Base-by-base conservation (phyloP, 2,797 vertebrate species). In the Buphagus erythrorhynchus region DNA sequence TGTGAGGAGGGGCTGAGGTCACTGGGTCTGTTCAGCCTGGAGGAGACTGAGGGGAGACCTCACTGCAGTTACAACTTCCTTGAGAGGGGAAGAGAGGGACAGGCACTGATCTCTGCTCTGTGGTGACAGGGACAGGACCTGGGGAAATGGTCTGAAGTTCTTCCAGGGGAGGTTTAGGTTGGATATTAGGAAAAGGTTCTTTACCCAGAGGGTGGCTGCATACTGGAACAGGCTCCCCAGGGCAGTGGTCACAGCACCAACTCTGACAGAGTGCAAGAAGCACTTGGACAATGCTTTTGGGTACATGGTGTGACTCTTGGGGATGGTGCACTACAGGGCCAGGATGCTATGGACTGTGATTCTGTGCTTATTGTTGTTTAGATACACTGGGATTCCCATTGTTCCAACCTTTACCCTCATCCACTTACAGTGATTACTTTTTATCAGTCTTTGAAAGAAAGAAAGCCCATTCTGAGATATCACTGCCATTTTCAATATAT, bases 401-500 rank as follows among this genome's bases (percentile, higher is more conserved):
- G 62, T 78, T 81, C 51, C 48, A 61, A 78, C 48, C 48, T 85
- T 87, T 71, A 77, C 45, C 33, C 45, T n/a, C 48, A 80, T 21
- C 5, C 78, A 85, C 72, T 91, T 94, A 82, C 2, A 72, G 48
- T 85, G 33, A 92, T 91, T 86, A 69, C 36, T 40, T 93, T 78
- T 77, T 80, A 95, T 86, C 3, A 14, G 51, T 63, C 59, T 95
- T 86, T 18, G 31, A 54, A 63, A 69, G 40, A 81, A 72, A 78
- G 48, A 82, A 55, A 83, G 59, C 31, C 3, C 33, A 51, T 86
- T 83, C 61, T 86, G 38, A 95, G 65, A 71, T 88, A 88, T 10
- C 20, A 5, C 71, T 92, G 79, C 76, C 90, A 75, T 66, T 66
- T 75, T 65, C 54, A 93, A 95, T 94, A 68, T 13, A 88, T 80